These are phyloP conservation scores for Automeris io DNA, from an alignment of 2,888 invertebrate species.

Conservation along the genomic window DNA sequence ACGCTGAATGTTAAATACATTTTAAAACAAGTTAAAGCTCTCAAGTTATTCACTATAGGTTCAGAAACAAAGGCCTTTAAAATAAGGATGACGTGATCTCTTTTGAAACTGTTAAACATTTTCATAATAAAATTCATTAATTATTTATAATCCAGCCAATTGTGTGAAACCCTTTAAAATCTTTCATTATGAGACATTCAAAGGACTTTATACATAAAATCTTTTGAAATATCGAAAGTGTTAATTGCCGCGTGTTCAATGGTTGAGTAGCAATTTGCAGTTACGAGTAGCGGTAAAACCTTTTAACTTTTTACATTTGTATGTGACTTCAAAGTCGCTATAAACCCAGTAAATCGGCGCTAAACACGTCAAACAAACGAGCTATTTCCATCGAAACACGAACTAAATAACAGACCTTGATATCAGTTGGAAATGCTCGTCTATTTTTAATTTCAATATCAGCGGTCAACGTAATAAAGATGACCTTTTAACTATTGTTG, in stretches of 20 bases:
- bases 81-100: background rate
- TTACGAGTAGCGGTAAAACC: background rate
- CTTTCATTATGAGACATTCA: no score
- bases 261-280: background rate
- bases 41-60: no score
- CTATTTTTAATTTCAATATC: conserved; percentile 38
- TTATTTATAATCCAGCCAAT: no score
- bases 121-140: no score
- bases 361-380: conserved; percentile 4
- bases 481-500: conserved; percentile 32
- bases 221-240: background rate
- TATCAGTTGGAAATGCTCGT: conserved; percentile 25
- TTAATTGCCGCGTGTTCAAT: background rate
- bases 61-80: background rate
- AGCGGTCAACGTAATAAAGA: conserved; percentile 26
- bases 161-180: no score
- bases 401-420: conserved; percentile 33
- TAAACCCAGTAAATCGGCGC: background rate
- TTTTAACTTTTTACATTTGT: background rate
- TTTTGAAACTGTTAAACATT: no score
- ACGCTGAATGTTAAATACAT: background rate
- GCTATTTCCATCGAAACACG: conserved; percentile 25
- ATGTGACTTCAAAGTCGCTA: background rate
- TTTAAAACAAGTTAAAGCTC: no score
- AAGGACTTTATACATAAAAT: no score